A percentile compares a stretch with the other conserved stretches of the same genome.
These are phyloP conservation scores for Dasyprocta punctata DNA, from an alignment of 2,113 vertebrate species.

Conservation along the genomic window DNA sequence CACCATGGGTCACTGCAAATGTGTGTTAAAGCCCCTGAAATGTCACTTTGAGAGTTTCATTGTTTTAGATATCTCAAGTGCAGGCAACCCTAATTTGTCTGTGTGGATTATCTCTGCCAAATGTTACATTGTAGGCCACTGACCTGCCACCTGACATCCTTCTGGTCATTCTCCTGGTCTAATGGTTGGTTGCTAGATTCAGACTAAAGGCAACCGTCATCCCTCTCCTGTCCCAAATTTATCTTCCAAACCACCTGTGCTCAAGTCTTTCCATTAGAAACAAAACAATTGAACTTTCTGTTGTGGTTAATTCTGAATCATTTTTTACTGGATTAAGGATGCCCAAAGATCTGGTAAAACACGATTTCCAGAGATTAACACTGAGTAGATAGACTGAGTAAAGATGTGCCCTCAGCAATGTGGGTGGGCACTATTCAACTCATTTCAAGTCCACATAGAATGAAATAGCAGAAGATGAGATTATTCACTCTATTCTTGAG, in stretches of 20 bases:
- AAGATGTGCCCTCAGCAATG: background rate
- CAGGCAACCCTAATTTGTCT: constrained; percentile 66
- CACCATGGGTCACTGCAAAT: background rate
- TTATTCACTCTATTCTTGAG: background rate
- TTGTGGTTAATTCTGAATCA: background rate
- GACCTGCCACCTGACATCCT: background rate
- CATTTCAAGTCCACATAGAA: background rate
- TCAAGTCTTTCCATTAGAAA: background rate
- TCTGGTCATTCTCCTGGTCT: background rate
- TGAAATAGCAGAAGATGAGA: background rate
- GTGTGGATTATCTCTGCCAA: constrained; percentile 20
- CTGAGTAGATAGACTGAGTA: background rate
- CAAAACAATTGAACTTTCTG: background rate
- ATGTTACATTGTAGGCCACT: background rate
- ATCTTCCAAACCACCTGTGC: background rate
- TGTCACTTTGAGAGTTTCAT: constrained; percentile 52
- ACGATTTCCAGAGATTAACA: background rate
- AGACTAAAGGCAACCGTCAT: background rate
- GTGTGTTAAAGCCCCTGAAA: constrained; percentile 53
- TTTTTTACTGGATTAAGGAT: background rate
- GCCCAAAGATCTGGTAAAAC: background rate
- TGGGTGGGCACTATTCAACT: background rate
- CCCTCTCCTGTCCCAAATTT: background rate
- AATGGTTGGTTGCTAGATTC: background rate
- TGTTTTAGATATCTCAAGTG: constrained; percentile 58